Conservation (phyloP, 1,140 invertebrate species). For the Pachypeltis micranthus region DNA sequence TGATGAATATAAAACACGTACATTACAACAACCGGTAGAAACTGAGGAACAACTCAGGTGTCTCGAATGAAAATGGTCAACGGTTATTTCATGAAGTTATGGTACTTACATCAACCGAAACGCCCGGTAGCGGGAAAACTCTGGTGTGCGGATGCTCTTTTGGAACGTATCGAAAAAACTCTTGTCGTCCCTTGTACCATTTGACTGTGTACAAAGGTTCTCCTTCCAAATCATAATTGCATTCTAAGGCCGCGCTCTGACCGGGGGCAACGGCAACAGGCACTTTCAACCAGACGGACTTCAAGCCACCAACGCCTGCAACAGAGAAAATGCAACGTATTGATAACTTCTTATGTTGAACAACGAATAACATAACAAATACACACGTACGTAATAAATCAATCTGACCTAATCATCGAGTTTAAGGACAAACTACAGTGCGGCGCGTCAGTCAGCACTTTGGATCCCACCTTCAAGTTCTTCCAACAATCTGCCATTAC, state of each 20-base stretch:
- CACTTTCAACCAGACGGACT: slow-evolving; percentile 37
- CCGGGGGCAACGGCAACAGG: slow-evolving; percentile 41
- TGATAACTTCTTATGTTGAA: too few species aligned
- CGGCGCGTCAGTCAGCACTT: neutral
- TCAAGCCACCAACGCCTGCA: slow-evolving; percentile 31
- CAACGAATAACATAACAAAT: too few species aligned
- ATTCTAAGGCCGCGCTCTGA: slow-evolving; percentile 29
- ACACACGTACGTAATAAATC: too few species aligned
- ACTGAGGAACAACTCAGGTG: too few species aligned
- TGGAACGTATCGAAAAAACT: slow-evolving; percentile 58
- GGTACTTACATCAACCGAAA: slow-evolving; percentile 63
- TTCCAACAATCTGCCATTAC: too few species aligned
- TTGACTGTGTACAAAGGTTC: slow-evolving; percentile 63
- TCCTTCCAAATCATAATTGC: slow-evolving; percentile 41
- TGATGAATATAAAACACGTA: too few species aligned
- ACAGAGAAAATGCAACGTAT: too few species aligned
- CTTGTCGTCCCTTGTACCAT: slow-evolving; percentile 63
- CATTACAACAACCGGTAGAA: too few species aligned
- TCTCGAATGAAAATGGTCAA: too few species aligned
- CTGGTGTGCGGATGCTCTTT: slow-evolving; percentile 48
- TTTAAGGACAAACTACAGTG: too few species aligned
- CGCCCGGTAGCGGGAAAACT: slow-evolving; percentile 54
- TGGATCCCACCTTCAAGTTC: neutral
- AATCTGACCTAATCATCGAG: too few species aligned
- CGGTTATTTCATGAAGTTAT: too few species aligned